These are phyloP conservation scores for Carcinoscorpius rotundicauda DNA, from an alignment of 1,140 invertebrate genomes.

Conservation along the genomic window DNA sequence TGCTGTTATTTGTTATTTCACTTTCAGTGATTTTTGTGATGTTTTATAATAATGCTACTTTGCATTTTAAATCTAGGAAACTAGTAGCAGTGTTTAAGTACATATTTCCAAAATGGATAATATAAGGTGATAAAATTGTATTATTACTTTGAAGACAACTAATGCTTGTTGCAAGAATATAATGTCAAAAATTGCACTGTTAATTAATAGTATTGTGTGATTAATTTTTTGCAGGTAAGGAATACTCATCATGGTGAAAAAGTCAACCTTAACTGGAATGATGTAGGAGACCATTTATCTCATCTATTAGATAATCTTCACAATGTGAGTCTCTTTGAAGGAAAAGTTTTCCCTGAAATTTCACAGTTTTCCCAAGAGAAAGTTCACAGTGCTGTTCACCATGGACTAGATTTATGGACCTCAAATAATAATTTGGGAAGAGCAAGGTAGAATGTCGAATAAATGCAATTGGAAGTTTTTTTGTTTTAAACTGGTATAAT, in stretches of 20 bases:
- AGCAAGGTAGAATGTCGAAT: background rate
- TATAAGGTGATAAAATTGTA: no score
- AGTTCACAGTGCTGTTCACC: background rate
- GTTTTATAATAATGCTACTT: no score
- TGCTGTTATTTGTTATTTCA: no score
- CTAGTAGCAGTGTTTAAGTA: no score
- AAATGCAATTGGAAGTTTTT: no score
- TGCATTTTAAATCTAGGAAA: no score
- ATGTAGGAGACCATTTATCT: background rate
- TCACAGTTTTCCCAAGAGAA: background rate
- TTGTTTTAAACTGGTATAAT: no score
- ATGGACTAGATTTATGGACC: background rate
- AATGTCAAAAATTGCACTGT: no score
- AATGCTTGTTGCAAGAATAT: no score
- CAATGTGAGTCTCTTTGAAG: background rate
- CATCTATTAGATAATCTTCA: background rate
- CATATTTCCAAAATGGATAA: no score
- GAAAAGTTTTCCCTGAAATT: conserved; percentile 4
- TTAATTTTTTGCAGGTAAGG: background rate
- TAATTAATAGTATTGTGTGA: background rate
- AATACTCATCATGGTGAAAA: background rate
- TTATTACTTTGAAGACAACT: no score
- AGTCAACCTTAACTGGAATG: conserved; percentile 1
- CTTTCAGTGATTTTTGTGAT: no score
- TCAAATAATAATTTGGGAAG: background rate